Percentiles rank a stretch among this genome's conserved stretches.
phyloP scores from a whole-genome alignment of 2,113 vertebrate species.

The Holacanthus passer region DNA sequence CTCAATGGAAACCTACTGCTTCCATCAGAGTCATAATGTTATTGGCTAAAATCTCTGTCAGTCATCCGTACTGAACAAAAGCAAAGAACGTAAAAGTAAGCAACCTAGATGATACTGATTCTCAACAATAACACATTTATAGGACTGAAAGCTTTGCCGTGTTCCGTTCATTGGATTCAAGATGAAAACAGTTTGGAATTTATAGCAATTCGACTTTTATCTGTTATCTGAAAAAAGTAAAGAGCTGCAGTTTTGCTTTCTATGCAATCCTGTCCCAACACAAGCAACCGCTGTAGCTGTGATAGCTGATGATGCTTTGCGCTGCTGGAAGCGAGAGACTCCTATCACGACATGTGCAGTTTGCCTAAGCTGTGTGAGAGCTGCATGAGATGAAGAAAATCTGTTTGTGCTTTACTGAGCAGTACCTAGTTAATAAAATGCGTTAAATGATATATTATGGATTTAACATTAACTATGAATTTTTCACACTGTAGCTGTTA shows the following conservation, averaged over 20 bases:
- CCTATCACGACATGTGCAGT: too few species aligned
- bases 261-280: not conserved
- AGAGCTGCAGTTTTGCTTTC: not conserved
- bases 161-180: not conserved
- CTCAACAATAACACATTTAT: not conserved
- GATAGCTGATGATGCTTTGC: not conserved
- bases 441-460: not conserved
- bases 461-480: not conserved
- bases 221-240: not conserved
- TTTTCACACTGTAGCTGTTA: slow-evolving; percentile 7
- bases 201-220: not conserved
- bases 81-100: not conserved
- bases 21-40: not conserved
- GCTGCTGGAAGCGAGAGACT: not conserved
- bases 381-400: too few species aligned
- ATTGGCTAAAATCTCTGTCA: not conserved
- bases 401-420: not conserved
- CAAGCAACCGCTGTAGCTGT: not conserved
- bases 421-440: not conserved
- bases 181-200: too few species aligned
- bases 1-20: not conserved
- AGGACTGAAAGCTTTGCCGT: not conserved
- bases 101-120: not conserved
- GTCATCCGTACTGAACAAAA: not conserved
- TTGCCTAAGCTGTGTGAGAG: too few species aligned